A percentile compares a stretch with the other conserved stretches of the same genome.
Conservation (phyloP, 1,140 invertebrate species). For the Branchinecta lynchi region DNA sequence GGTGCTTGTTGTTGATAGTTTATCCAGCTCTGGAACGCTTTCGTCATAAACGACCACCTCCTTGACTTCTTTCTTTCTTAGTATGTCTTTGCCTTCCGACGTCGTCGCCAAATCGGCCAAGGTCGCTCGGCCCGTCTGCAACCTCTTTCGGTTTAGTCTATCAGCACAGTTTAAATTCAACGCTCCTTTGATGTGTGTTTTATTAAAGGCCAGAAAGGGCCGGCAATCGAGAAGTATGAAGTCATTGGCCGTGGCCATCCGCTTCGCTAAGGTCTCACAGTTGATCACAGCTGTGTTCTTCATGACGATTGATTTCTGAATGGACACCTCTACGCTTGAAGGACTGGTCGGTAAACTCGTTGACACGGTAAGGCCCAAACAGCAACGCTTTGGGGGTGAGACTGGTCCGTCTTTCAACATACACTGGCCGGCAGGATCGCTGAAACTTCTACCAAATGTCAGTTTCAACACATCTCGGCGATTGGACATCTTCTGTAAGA, state of each 20-base stretch:
- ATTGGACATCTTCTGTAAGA: neutral
- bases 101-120: conserved; percentile 48
- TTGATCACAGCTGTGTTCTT: conserved; percentile 23
- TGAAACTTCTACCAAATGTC: neutral
- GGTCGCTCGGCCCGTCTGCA: conserved; percentile 48
- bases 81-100: conserved; percentile 44
- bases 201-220: conserved; percentile 53
- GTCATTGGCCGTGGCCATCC: conserved; percentile 26
- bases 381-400: conserved; percentile 37
- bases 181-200: conserved; percentile 50
- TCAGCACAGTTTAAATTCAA: conserved; percentile 61
- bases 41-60: conserved; percentile 57
- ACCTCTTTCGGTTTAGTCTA: conserved; percentile 47
- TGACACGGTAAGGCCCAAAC: conserved; percentile 34
- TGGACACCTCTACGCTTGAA: conserved; percentile 37
- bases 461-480: neutral
- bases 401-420: neutral
- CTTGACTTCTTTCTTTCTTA: conserved; percentile 35
- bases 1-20: conserved; percentile 40
- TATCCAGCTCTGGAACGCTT: conserved; percentile 41
- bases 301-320: conserved; percentile 37
- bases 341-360: conserved; percentile 41
- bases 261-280: conserved; percentile 18
- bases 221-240: conserved; percentile 51
- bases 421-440: neutral